Evolutionary conservation across 2,888 invertebrate species (phyloP), one percentile per base, ranked within the genome.

Genomic region (Galerucella calmariensis): DNA sequence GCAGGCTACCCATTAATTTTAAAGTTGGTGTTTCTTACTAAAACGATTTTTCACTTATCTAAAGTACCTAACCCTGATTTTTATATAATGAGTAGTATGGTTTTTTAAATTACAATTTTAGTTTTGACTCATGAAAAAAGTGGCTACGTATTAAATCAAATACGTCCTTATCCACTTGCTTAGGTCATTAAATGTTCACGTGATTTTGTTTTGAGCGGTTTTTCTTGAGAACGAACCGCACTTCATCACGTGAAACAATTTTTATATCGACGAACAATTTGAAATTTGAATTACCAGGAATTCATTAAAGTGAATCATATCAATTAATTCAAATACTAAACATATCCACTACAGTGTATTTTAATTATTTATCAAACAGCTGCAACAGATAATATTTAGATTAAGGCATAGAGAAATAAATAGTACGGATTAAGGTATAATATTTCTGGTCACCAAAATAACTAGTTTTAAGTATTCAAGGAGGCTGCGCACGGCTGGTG

Each of bases 21-120:
- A 24, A 58, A 27, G 24, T 24, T 27, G n/a, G 6, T 24, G 24
- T 61, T 61, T 27, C 61, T 61, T 24, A 61, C 61, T 61, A 27
- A 61, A 61, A 61, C 61, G 61, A 27, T 61, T 27, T 61, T 61
- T 61, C 61, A 27, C 24, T 61, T 14, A 6, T 62, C n/a, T 41
- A 62, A 62, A n/a, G 61, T n/a, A n/a, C n/a, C n/a, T n/a, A 61
- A 12, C 11, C 14, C 1, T 41, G 56, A 61, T 61, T 61, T 27
- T 27, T n/a, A 6, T 10, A 58, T 58, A 48, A 11, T 58, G 9
- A 11, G 20, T 58, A 58, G 24, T 58, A 24, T 58, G 20, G 11
- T 58, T 58, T 10, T 27, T 27, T 10, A 3, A 59, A 51, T 51
- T 51, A 51, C 51, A 51, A 51, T 51, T 59, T 27, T 27, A 14